Evolutionary conservation across 2,113 vertebrate genomes (phyloP), one percentile per base, ranked within the genome.

Genomic region (Ailuropoda melanoleuca): DNA sequence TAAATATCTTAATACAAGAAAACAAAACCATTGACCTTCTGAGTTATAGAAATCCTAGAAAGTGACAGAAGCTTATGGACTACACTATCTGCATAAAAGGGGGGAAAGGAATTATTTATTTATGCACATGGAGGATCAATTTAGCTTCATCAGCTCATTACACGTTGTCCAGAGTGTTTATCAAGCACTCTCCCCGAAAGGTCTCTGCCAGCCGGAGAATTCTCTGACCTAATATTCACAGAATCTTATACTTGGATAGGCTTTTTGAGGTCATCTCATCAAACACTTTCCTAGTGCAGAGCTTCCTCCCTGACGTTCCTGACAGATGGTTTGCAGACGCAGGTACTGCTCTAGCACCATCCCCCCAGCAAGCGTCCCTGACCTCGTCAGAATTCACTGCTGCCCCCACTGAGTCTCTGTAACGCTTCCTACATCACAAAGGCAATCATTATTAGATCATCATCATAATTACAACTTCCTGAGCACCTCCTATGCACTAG

Each of bases 121-220:
- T 74, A 85, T 46, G 74, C 74, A 80, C 13, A 29, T 13, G 17
- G 13, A 83, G 46, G 31, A 68, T 94, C 50, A 81, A 50, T 82
- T 85, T 87, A 88, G 58, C 81, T 60, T 70, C 75, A 37, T 56
- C 50, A 29, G 48, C 82, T 88, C 75, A 66, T 85, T 70, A 70
- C 56, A 92, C 56, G 60, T 60, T 92, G 82, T 92, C 37, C 48
- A 85, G 56, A 75, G 56, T 82, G 91, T 97, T 88, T 96, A 88
- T 93, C 50, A 77, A 53, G 56, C 46, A 50, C 43, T 94, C 90
- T 64, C 90, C 56, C 56, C 4, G 0, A 85, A 90, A 93, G 46
- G 24, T 93, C 70, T 94, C 75, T 88, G 93, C 68, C 93, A 88
- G 81, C 64, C 88, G 21, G 68, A 97, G 64, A 91, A 86, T 60